Base-by-base conservation (phyloP, 2,113 vertebrate genomes). In the Tamias sibiricus region DNA sequence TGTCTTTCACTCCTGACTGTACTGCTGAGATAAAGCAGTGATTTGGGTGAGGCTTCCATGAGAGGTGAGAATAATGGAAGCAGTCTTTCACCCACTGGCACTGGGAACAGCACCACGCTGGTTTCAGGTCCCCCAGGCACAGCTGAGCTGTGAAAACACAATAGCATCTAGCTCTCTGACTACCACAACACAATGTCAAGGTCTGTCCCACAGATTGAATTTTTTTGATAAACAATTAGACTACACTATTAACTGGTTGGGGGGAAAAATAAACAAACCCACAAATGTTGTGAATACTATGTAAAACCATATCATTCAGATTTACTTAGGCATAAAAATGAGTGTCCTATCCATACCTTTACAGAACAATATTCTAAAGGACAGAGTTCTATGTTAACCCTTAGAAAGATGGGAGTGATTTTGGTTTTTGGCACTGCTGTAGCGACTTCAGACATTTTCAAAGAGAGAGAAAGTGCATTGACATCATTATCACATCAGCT, bases 401-500 rank as follows among this genome's bases (percentile, higher is more conserved):
- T 91, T 83, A 57, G 79, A 85, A 90, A 44, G 8, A 8, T 72
- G 32, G 19, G 10, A 80, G 22, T 16, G 44, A 42, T 28, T 85
- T 84, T 69, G n/a, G 10, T 57, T 37, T 86, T 59, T 42, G 4
- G 4, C 20, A 66, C 24, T 24, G 37, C 37, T 79, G 54, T 13
- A 74, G 94, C 88, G 7, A 20, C 20, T 72, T 42, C 52, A 72
- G 20, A 72, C 20, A 32, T 86, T 82, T 95, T 69, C 82, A 93
- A 95, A 77, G 72, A 4, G 35, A 16, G 24, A 26, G 12, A 80
- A 64, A 90, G 9, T 19, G 11, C 37, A 75, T 11, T 84, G 30
- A 44, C 52, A 89, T 72, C 13, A 79, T 91, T 92, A 85, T 77
- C 35, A 5, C 20, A 68, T 76, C 71, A 76, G 68, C 80, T 95